phyloP scores from a whole-genome alignment of 2,888 invertebrate genomes.

The Entomobrya multifasciata region DNA sequence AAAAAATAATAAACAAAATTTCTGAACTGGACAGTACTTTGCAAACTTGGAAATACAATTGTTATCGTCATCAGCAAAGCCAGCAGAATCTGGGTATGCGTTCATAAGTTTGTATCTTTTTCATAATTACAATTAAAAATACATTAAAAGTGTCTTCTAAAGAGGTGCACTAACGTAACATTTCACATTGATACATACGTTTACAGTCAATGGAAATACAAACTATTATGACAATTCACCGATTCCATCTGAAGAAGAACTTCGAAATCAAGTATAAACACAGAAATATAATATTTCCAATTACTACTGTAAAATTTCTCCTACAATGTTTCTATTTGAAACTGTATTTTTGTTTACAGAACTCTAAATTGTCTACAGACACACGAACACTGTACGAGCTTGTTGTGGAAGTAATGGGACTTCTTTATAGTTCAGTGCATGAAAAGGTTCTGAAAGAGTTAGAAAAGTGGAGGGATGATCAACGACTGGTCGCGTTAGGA shows the following conservation, averaged over 20 bases:
- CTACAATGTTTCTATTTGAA: too few species aligned
- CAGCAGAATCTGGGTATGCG: neutral
- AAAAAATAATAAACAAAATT: neutral
- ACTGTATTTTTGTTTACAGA: too few species aligned
- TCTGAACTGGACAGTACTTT: neutral
- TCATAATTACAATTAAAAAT: too few species aligned
- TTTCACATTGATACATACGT: too few species aligned
- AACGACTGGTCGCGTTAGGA: slow-evolving; percentile 42
- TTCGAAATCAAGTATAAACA: neutral
- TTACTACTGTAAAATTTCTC: too few species aligned
- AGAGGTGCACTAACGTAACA: too few species aligned
- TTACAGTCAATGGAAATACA: neutral
- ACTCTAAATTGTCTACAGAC: neutral
- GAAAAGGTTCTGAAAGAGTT: neutral
- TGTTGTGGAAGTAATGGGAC: neutral
- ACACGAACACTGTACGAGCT: neutral
- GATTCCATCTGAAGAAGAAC: neutral
- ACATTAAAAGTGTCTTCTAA: too few species aligned
- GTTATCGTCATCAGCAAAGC: neutral
- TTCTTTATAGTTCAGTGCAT: neutral
- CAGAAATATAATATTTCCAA: too few species aligned
- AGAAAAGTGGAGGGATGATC: slow-evolving; percentile 32
- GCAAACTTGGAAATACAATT: neutral
- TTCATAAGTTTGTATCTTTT: too few species aligned
- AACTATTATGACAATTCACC: neutral